These are phyloP conservation scores for Mermis nigrescens DNA, from an alignment of 2,888 invertebrate genomes.

Conservation along the genomic window DNA sequence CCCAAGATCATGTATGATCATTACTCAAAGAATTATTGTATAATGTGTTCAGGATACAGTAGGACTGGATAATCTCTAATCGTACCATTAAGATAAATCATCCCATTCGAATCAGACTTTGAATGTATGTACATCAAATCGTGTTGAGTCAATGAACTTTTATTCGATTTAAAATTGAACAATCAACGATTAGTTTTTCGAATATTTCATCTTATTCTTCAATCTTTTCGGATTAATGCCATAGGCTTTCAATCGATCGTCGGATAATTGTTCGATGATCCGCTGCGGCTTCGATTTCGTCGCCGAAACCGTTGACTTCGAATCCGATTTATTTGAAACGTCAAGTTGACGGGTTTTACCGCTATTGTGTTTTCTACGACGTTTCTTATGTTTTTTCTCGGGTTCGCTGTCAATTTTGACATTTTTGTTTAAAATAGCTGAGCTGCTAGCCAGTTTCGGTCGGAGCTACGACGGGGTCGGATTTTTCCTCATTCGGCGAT, in stretches of 20 bases:
- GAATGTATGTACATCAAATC: too few relatives aligned
- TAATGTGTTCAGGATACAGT: too few relatives aligned
- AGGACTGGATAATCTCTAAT: too few relatives aligned
- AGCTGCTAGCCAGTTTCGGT: neutral
- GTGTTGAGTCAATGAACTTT: too few relatives aligned
- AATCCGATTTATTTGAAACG: neutral
- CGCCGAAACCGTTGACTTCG: constrained; percentile 22
- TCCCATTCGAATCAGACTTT: too few relatives aligned
- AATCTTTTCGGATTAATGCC: constrained; percentile 78
- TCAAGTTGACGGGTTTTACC: neutral
- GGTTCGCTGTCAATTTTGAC: constrained; percentile 6
- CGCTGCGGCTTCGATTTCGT: constrained; percentile 21
- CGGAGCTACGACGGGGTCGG: neutral
- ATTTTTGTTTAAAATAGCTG: neutral
- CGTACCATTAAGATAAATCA: too few relatives aligned
- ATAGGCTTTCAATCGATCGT: constrained; percentile 66
- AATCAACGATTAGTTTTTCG: constrained; percentile 26
- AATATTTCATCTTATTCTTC: constrained; percentile 52
- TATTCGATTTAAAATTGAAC: too few relatives aligned
- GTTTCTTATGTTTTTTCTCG: constrained; percentile 8
- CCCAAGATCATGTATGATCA: too few relatives aligned
- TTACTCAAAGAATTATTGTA: too few relatives aligned
- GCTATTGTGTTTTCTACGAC: neutral
- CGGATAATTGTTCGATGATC: constrained; percentile 40
- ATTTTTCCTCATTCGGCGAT: neutral